Percentiles rank a stretch among this genome's conserved stretches.
Conservation (phyloP, 2,113 vertebrate species). For the Dinomys branickii region DNA sequence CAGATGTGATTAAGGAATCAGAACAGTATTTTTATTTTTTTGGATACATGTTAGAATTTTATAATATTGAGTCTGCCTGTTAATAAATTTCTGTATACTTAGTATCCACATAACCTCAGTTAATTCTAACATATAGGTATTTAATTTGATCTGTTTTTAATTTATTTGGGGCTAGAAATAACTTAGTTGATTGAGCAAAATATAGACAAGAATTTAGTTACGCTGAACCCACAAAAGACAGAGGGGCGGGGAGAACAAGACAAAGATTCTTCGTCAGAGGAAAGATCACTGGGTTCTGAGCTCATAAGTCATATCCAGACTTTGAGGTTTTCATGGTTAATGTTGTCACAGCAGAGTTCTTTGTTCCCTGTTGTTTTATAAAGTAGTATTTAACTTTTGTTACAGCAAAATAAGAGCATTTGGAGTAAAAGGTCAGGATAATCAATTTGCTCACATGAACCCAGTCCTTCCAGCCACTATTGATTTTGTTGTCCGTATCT, state of each 20-base stretch:
- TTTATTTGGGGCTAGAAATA: slow-evolving; percentile 28
- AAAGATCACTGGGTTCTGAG: background rate
- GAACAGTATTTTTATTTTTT: background rate
- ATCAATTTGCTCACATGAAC: slow-evolving; percentile 47
- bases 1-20: background rate
- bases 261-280: background rate
- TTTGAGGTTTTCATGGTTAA: slow-evolving; percentile 21
- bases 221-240: background rate
- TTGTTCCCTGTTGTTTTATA: background rate
- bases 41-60: background rate
- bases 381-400: slow-evolving; percentile 43
- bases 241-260: background rate
- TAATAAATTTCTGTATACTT: background rate
- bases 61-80: background rate
- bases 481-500: slow-evolving; percentile 47
- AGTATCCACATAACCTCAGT: background rate
- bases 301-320: background rate
- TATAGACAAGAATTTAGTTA: background rate
- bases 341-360: background rate
- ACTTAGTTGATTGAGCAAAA: background rate
- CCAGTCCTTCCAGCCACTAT: background rate
- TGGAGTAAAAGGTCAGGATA: slow-evolving; percentile 47
- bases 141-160: background rate
- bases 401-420: slow-evolving; percentile 33
- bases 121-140: background rate